phyloP scores from a whole-genome alignment of 2,888 invertebrate species.

The Phengaris alcon region DNA sequence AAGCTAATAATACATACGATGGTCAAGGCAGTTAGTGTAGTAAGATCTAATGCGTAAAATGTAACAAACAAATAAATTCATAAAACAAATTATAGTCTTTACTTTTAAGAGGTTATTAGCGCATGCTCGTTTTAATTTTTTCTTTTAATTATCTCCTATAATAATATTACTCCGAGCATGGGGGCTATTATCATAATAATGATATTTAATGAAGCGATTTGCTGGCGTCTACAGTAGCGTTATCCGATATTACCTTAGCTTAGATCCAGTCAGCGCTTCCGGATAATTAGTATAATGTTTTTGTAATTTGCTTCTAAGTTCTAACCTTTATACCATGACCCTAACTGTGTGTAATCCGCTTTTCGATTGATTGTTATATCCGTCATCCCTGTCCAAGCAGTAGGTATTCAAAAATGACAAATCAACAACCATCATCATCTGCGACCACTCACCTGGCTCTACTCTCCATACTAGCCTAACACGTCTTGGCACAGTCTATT shows the following conservation, averaged over 20 bases:
- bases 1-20: too few species aligned
- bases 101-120: neutral
- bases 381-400: too few species aligned
- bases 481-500: too few species aligned
- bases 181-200: constrained; percentile 5
- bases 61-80: too few species aligned
- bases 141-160: constrained; percentile 13
- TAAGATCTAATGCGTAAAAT: too few species aligned
- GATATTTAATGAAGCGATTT: constrained; percentile 20
- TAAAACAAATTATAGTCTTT: neutral
- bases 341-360: neutral
- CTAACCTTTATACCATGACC: neutral
- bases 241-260: neutral
- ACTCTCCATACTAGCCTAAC: too few species aligned
- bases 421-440: too few species aligned
- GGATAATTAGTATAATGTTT: constrained; percentile 10
- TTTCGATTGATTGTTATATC: too few species aligned
- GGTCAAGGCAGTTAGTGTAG: too few species aligned
- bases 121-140: neutral
- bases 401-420: too few species aligned
- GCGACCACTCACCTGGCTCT: too few species aligned
- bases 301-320: neutral
- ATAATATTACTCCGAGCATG: constrained; percentile 5
- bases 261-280: constrained; percentile 3
- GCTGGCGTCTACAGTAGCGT: neutral